Evolutionary conservation across 2,113 vertebrate species (phyloP), one percentile per base, ranked within the genome.

Genomic region (Sturnus vulgaris): DNA sequence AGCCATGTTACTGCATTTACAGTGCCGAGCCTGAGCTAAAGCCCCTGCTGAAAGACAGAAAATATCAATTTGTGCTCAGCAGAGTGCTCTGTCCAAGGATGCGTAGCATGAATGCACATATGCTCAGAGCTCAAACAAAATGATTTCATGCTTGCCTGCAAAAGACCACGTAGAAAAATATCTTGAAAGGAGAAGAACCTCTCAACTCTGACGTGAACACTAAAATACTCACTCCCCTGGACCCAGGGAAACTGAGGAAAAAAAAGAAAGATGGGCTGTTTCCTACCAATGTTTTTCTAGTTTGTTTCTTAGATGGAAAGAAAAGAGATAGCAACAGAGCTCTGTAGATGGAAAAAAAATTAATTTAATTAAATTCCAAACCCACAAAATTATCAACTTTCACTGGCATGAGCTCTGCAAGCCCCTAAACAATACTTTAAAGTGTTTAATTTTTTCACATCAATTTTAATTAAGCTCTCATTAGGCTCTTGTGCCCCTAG

Each of bases 391-490:
- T 65, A 89, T 88, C 35, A 10, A 92, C 93, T 97, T 97, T 97
- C 90, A 95, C 93, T 94, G 80, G 80, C 53, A 81, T 94, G 65
- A 96, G 76, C 24, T 94, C 76, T 88, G 81, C 80, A 90, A 95
- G 39, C 31, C 64, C 76, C 80, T 44, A 92, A 95, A 95, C 92
- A 97, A 93, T 96, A 95, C 72, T 92, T 92, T 87, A 88, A 96
- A 96, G 87, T 80, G 80, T 87, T 96, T 94, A 90, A 93, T 92
- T 95, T 96, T 95, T 96, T 96, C 86, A 93, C 95, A 94, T 96
- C 69, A 75, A 81, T 96, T 96, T 96, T 97, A 97, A 97, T 97
- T 96, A 96, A 96, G 90, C 88, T 97, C 96, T 97, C 96, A 95
- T 96, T 97, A 96, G 93, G 88, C 86, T 95, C 93, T 94, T 92